Conservation (phyloP, 2,888 invertebrate species). For the Ferdinandea cuprea region DNA sequence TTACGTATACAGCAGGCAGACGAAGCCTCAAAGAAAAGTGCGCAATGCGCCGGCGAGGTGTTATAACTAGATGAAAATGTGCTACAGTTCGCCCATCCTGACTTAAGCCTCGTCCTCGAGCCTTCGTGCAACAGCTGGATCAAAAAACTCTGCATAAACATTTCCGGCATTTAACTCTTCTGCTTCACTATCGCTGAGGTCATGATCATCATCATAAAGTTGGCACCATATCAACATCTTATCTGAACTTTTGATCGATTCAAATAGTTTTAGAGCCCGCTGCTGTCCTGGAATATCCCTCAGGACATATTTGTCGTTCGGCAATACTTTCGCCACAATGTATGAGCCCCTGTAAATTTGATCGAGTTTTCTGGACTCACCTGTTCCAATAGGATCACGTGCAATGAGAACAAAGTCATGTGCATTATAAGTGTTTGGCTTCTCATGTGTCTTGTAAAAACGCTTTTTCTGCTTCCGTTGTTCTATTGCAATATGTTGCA, state of each 20-base stretch:
- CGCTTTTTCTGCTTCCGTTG: constrained; percentile 10
- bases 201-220: not conserved
- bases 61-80: too few relatives aligned
- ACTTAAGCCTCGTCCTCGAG: constrained; percentile 15
- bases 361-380: constrained; percentile 75
- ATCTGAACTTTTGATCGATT: constrained; percentile 6
- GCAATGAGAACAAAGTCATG: constrained; percentile 16
- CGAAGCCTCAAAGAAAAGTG: too few relatives aligned
- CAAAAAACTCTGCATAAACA: not conserved
- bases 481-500: constrained; percentile 1
- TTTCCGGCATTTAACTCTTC: not conserved
- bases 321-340: constrained; percentile 73
- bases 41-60: too few relatives aligned
- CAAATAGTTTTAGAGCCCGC: constrained; percentile 17
- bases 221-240: constrained; percentile 19
- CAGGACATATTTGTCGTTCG: constrained; percentile 75
- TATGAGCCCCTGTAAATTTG: constrained; percentile 76
- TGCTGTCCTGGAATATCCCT: constrained; percentile 59
- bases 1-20: too few relatives aligned
- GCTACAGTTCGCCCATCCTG: constrained; percentile 22
- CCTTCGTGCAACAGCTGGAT: not conserved
- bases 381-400: constrained; percentile 51
- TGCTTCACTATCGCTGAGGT: not conserved
- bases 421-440: not conserved
- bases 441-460: constrained; percentile 13